Percentiles rank a stretch among this genome's conserved stretches.
phyloP scores from a whole-genome alignment of 53 echinoderm and acorn worm species.

The Arbacia lixula region DNA sequence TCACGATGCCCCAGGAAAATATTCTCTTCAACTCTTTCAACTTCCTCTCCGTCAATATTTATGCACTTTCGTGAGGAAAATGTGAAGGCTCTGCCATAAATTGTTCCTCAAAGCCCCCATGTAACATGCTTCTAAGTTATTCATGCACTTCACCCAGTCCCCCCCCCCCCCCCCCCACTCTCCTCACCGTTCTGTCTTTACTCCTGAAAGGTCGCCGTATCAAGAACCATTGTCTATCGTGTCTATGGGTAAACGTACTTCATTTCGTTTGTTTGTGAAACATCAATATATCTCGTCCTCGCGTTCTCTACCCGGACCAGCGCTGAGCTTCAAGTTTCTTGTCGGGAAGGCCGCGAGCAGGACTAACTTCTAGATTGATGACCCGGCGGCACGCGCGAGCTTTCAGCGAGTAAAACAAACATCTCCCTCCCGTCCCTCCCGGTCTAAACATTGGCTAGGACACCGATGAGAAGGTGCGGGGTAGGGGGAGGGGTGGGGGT shows the following conservation, averaged over 20 bases:
- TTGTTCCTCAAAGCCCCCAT: slow-evolving; percentile 1
- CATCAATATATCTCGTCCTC: too few relatives aligned
- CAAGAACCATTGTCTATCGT: not conserved
- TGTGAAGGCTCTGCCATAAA: not conserved
- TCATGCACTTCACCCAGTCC: not conserved
- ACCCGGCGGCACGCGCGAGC: slow-evolving; percentile 24
- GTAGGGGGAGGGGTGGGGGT: not conserved
- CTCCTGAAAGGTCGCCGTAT: not conserved
- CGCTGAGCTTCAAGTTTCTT: not conserved
- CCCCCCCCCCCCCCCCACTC: not conserved
- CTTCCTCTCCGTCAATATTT: not conserved
- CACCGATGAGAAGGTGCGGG: not conserved
- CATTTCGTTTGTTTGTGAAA: slow-evolving; percentile 36
- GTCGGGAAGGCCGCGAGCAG: not conserved
- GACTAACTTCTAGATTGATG: slow-evolving; percentile 43
- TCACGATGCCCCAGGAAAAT: too few relatives aligned
- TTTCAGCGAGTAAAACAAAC: slow-evolving; percentile 35
- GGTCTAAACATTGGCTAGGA: not conserved
- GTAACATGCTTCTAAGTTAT: too few relatives aligned
- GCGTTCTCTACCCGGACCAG: not conserved
- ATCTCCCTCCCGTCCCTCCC: not conserved
- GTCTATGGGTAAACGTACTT: slow-evolving; percentile 38
- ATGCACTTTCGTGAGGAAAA: slow-evolving; percentile 8
- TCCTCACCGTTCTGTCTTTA: not conserved
- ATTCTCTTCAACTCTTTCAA: too few relatives aligned